Base-by-base conservation (phyloP, 2,113 vertebrate genomes). In the Lophochroa leadbeateri region DNA sequence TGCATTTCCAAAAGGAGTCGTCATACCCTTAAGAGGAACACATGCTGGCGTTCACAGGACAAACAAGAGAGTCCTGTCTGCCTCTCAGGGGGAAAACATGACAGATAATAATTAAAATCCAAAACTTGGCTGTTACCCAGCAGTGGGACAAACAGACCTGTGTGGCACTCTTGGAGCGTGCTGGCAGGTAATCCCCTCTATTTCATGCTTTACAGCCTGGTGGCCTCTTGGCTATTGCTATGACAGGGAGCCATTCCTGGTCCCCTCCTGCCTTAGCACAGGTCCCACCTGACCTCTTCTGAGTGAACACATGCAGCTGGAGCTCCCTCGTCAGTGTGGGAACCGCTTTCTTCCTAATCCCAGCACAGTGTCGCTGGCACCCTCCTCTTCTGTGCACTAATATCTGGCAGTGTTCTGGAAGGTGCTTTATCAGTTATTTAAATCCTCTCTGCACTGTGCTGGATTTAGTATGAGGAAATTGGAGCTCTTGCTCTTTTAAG, bases 341-440 rank as follows among this genome's bases (percentile, higher is more conserved):
- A 90, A 11, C n/a, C 7, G 8, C 49, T 64, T 55, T 53, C 50
- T 76, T 71, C 52, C 28, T n/a, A 17, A 46, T 43, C 27, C 39
- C 43, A 27, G 0, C 35, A 17, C 0, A 0, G 2, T 14, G 13
- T 55, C 0, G 0, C 49, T 72, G 63, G 18, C 27, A 55, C 29
- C 0, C 0, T 71, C 35, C 5, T 25, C 23, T 65, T 72, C 63
- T 69, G 71, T 35, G 33, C 27, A 11, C 18, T 35, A 27, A 20
- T 52, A 69, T 68, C 35, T 92, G 52, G 10, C 43, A 44, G 23
- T 5, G 0, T 71, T 76, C 35, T 92, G 93, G 35, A 69, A 57
- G 27, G 23, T 86, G 35, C 7, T 29, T 57, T 80, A 14, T 71
- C 21, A 31, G 28, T 68, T 87, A 37, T 19, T 70, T 82, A 75